Percentiles rank a stretch among this genome's conserved stretches.
These are phyloP conservation scores for Mastomys natalensis DNA, from an alignment of 2,113 vertebrate genomes.

Conservation along the genomic window DNA sequence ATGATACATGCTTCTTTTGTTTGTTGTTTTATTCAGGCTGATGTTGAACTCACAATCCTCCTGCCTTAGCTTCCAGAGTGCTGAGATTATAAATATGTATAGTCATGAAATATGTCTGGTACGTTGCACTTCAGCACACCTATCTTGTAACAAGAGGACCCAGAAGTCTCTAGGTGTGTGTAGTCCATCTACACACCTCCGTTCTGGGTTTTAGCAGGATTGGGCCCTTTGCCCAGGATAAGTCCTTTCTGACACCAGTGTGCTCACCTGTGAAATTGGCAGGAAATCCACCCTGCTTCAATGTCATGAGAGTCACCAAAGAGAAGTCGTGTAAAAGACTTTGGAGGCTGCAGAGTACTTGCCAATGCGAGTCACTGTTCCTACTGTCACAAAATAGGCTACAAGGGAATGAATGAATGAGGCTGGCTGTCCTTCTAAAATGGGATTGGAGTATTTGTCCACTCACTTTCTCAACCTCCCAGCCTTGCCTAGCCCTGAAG, in stretches of 20 bases:
- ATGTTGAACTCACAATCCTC: not conserved
- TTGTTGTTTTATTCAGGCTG: not conserved
- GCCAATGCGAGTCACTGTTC: not conserved
- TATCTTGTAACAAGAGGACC: not conserved
- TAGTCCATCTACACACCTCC: fast-evolving
- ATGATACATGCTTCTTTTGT: not conserved
- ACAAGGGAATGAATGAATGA: not conserved
- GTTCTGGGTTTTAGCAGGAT: not conserved
- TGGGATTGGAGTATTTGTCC: not conserved
- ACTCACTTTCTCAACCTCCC: not conserved
- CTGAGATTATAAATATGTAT: not conserved
- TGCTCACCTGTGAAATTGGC: not conserved
- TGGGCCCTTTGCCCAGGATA: not conserved
- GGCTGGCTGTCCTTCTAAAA: not conserved
- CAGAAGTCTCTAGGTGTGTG: fast-evolving
- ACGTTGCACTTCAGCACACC: not conserved
- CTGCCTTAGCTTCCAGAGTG: not conserved
- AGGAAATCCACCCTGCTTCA: not conserved
- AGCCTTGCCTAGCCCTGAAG: not conserved
- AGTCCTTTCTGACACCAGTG: not conserved
- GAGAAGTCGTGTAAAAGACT: not conserved
- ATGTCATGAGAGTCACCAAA: not conserved
- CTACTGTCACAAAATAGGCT: not conserved
- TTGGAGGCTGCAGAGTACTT: not conserved
- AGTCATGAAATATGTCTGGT: not conserved